Evolutionary conservation across 2,113 vertebrate species (phyloP).

Genomic region (Trematocara unimaculatum): DNA sequence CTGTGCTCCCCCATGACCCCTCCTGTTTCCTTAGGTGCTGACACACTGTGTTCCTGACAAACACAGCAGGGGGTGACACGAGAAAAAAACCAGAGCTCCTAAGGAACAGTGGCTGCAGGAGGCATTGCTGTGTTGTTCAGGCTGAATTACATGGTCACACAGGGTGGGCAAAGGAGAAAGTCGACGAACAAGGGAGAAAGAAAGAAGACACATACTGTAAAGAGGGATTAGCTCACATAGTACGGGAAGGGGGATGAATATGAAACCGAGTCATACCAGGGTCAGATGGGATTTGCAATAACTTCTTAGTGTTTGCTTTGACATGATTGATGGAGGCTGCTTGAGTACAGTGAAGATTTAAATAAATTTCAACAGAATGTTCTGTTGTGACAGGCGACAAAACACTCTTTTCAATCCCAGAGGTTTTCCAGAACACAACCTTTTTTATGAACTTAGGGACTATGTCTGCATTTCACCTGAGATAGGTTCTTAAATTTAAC

Average conservation of each 20-base stretch:
- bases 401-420: background rate
- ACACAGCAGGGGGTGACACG: background rate
- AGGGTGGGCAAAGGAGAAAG: slow-evolving; percentile 16
- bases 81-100: background rate
- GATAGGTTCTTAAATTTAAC: background rate
- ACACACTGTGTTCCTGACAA: slow-evolving; percentile 36
- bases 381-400: background rate
- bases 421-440: background rate
- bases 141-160: slow-evolving; percentile 37
- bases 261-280: slow-evolving; percentile 7
- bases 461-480: background rate
- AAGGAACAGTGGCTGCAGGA: slow-evolving; percentile 8
- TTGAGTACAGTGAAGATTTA: background rate
- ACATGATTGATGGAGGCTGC: background rate
- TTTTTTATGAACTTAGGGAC: background rate
- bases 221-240: slow-evolving; percentile 37
- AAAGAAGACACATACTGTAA: slow-evolving; percentile 4
- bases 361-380: background rate
- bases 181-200: background rate
- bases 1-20: background rate
- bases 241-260: background rate
- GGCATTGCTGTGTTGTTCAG: slow-evolving; percentile 6
- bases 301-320: background rate
- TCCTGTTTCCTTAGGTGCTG: background rate
- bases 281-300: slow-evolving; percentile 24